Conservation (phyloP, 1,140 invertebrate species). For the Zeugodacus cucurbitae region DNA sequence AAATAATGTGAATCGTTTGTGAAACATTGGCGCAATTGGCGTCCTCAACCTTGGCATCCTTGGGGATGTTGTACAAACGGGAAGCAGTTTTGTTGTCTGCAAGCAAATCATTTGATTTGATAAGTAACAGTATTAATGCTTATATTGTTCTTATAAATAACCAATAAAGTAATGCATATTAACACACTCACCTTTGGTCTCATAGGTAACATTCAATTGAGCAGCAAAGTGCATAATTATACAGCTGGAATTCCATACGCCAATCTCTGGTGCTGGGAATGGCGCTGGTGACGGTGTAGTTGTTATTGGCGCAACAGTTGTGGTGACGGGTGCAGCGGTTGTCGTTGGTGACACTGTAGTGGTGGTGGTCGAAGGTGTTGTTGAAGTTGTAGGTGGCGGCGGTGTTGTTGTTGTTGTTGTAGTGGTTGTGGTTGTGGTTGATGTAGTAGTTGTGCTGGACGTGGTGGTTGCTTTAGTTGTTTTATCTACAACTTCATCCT, state of each 20-base stretch:
- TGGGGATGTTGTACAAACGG: conserved; percentile 55
- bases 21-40: conserved; percentile 48
- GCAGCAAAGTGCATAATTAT: conserved; percentile 73
- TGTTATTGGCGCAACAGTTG: conserved; percentile 53
- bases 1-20: conserved; percentile 54
- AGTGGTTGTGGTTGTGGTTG: conserved; percentile 45
- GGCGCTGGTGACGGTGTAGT: conserved; percentile 59
- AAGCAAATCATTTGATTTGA: conserved; percentile 23
- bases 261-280: conserved; percentile 66
- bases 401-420: conserved; percentile 53
- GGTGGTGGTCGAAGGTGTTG: conserved; percentile 51
- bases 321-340: conserved; percentile 45
- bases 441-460: conserved; percentile 40
- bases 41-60: conserved; percentile 52
- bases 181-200: conserved; percentile 57
- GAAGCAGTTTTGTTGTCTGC: conserved; percentile 52
- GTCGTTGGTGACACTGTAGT: conserved; percentile 48
- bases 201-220: conserved; percentile 72
- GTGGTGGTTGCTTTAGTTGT: conserved; percentile 46
- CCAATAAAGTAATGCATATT: not conserved
- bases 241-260: conserved; percentile 71
- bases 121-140: too few species aligned
- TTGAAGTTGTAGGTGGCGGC: conserved; percentile 47
- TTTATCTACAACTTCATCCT: conserved; percentile 33
- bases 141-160: too few species aligned